Percentiles rank a stretch among this genome's conserved stretches.
phyloP scores from a whole-genome alignment of 2,797 vertebrate species.

The Bradypus variegatus region DNA sequence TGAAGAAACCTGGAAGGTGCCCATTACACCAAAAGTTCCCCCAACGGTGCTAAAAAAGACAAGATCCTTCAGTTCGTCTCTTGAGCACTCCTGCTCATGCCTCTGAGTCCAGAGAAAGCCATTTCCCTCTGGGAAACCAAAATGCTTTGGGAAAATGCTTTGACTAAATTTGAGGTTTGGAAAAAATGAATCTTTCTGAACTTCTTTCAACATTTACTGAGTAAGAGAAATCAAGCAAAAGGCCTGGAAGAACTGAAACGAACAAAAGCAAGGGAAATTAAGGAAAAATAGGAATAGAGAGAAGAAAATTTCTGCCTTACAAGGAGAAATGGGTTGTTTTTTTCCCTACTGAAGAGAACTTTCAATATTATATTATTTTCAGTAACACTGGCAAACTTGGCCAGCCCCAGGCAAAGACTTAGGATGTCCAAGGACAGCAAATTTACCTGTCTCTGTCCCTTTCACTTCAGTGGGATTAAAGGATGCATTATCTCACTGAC shows the following conservation, averaged over 20 bases:
- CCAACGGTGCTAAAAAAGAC: fast-evolving
- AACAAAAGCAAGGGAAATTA: background rate
- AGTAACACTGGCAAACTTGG: background rate
- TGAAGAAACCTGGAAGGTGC: background rate
- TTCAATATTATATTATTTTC: background rate
- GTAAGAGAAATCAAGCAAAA: background rate
- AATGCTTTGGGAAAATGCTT: background rate
- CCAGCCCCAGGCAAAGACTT: background rate
- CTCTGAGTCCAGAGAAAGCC: background rate
- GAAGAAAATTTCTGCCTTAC: background rate
- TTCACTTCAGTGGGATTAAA: background rate
- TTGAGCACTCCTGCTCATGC: too few species aligned
- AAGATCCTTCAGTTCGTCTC: background rate
- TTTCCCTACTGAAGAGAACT: background rate
- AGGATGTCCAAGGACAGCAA: background rate
- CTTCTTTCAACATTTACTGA: background rate
- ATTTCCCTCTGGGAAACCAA: background rate
- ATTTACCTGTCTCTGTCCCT: background rate
- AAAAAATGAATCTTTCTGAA: background rate
- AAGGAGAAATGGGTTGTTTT: background rate
- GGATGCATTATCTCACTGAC: too few species aligned
- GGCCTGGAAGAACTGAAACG: background rate
- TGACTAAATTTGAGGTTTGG: too few species aligned
- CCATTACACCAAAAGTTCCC: background rate
- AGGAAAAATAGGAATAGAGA: background rate